Evolutionary conservation across 92 coral and sea anemone species (phyloP), one percentile per base, ranked within the genome.

Genomic region (Epizoanthus scotinus): DNA sequence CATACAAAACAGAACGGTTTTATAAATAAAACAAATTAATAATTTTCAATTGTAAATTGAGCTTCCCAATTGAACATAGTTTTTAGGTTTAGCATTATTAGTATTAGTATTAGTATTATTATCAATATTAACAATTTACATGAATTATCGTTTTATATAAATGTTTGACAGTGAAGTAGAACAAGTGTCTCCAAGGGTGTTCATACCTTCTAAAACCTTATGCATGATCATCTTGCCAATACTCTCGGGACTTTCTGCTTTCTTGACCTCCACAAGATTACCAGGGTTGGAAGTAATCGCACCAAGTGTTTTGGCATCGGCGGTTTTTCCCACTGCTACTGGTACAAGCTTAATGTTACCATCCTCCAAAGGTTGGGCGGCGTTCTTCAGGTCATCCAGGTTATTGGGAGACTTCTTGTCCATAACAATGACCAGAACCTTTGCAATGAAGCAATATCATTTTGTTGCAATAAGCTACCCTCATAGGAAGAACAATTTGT

Each of bases 341-440:
- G 97, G 47, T 1, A 95, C 81, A 20, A 95, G 58, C 71, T 92
- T 90, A 38, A 90, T 81, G 13, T 28, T 59, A 50, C 65, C 66
- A 12, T 84, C 85, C 69, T 95, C 91, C 70, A 95, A 84, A 0
- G 94, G 91, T 78, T 85, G 83, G n/a, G 88, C 88, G 29, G 97
- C 82, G 20, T 36, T 34, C 5, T 58, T 74, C 50, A 74, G 38
- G 15, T 74, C 80, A n/a, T 53, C 66, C 8, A 38, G 14, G 38
- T n/a, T 57, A 28, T 12, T 57, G 44, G 80, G 21, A 17, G 80
- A 56, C 29, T 74, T 74, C 53, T 57, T 36, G 67, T 74, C 80
- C 67, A 74, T 57, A 2, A 74, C 22, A 17, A 74, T 66, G 2
- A 74, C 31, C 80, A 74, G 59, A 3, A 74, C 80, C 80, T 71